Evolutionary conservation across 2,888 invertebrate genomes (phyloP), one percentile per base, ranked within the genome.

Genomic region (Notodonta ziczac): DNA sequence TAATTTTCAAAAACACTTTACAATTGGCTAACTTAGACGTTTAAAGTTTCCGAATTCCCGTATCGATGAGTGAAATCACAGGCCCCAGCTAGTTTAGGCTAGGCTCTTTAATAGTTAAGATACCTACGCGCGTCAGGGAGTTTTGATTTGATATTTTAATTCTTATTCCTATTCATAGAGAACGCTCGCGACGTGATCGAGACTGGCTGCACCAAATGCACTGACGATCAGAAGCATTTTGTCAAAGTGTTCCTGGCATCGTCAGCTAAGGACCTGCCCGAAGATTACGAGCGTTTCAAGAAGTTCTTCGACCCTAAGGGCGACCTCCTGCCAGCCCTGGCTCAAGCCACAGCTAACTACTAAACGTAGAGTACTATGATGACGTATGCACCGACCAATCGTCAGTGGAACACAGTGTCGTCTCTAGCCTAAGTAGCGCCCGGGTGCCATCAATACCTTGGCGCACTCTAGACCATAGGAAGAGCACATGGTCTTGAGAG

Each of bases 271-370:
- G 4, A 51, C 16, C 9, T 58, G n/a, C 60, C 62, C 0, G 16
- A 57, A 0, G 53, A 62, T 35, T 62, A 53, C n/a, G 54, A 60
- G 53, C 52, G 24, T 0, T 50, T 62, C 53, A 58, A 40, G 24
- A 56, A 58, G 10, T 62, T 58, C 12, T 58, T n/a, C 14, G 65
- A 62, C 35, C 60, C 60, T 52, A n/a, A 50, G 55, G 58, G 56
- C 5, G 58, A 53, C 46, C 9, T 52, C 7, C 44, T 58, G 5
- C 42, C 40, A 24, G 42, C 40, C 9, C 52, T 58, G 14, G 14
- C 7, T 9, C 16, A 44, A 13, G 42, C 46, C 10, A 52, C 56
- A 8, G 52, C 51, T 5, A 42, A 24, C 2, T 58, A 32, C 44
- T 58, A 44, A 40, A 53, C 12, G 12, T 16, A 51, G 46, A 5